A percentile compares a stretch with the other conserved stretches of the same genome.
Conservation (phyloP, 2,113 vertebrate species). For the Carollia perspicillata region DNA sequence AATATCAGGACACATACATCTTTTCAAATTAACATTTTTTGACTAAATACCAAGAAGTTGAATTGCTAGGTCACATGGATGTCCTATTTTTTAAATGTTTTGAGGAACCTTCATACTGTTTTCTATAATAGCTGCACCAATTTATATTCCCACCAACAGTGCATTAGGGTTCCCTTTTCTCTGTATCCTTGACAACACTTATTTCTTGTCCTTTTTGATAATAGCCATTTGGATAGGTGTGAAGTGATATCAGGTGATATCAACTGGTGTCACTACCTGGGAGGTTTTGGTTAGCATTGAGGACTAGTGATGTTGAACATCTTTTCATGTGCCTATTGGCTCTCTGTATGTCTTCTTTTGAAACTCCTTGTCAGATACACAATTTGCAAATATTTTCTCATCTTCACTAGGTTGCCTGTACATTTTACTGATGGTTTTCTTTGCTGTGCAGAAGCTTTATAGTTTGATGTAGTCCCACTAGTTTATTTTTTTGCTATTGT, state of each 20-base stretch:
- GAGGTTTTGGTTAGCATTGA: not conserved
- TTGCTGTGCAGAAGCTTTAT: too few relatives aligned
- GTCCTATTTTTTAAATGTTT: too few relatives aligned
- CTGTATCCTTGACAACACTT: not conserved
- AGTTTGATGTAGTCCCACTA: too few relatives aligned
- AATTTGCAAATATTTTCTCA: not conserved
- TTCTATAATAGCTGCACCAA: not conserved
- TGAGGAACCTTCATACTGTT: too few relatives aligned
- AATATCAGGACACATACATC: too few relatives aligned
- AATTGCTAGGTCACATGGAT: too few relatives aligned
- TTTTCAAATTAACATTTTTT: too few relatives aligned
- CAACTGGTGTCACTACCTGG: not conserved
- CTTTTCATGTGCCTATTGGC: not conserved
- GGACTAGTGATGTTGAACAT: too few relatives aligned
- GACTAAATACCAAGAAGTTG: too few relatives aligned
- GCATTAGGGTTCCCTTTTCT: not conserved
- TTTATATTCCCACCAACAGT: not conserved
- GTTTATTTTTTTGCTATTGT: too few relatives aligned
- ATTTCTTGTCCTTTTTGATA: not conserved
- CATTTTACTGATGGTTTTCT: too few relatives aligned
- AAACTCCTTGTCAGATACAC: not conserved
- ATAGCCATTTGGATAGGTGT: not conserved
- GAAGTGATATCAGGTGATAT: not conserved
- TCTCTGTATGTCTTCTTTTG: not conserved
- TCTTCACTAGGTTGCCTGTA: not conserved